Evolutionary conservation across 2,113 vertebrate genomes (phyloP), one percentile per base, ranked within the genome.

Genomic region (Labrus mixtus): DNA sequence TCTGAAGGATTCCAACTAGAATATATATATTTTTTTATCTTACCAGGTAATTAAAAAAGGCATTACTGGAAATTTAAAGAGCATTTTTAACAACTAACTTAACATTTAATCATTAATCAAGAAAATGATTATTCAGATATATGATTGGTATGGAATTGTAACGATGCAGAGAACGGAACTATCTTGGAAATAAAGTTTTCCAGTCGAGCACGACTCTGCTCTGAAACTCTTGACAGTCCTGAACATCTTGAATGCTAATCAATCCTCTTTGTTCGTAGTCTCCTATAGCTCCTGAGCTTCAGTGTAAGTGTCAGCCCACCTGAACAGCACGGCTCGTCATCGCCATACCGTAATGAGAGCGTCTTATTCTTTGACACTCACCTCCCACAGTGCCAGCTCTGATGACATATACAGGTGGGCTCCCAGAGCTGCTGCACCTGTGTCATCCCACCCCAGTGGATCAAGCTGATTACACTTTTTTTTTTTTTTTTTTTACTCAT

Each of bases 311-410:
- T 82, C 87, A 81, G 60, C 22, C 53, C 11, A 63, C 83, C 75
- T 81, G 45, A 76, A 76, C 45, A 66, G 62, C 39, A 3, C 84
- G 81, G 88, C 74, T 90, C 73, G 84, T 66, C 33, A 36, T 63
- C 25, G 22, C 45, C 56, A 53, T 54, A 45, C 71, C 41, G 23
- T 86, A 85, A 81, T 73, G 43, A 64, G 65, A 60, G 58, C 8
- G 17, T 45, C 22, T 23, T 23, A 33, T 36, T 59, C 66, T 55
- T 8, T 29, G 54, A 62, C 51, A 33, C 54, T 68, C 41, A 1
- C 8, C 37, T 62, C 66, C 61, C 33, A 16, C 37, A 1, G 79
- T 3, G 57, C 1, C 41, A 23, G 8, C 62, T 68, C 50, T 64
- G 53, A 74, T 60, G 72, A 58, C 0, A 2, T 63, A 22, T 33